phyloP scores from a whole-genome alignment of 2,113 vertebrate species.

The Ceyx cyanopectus region DNA sequence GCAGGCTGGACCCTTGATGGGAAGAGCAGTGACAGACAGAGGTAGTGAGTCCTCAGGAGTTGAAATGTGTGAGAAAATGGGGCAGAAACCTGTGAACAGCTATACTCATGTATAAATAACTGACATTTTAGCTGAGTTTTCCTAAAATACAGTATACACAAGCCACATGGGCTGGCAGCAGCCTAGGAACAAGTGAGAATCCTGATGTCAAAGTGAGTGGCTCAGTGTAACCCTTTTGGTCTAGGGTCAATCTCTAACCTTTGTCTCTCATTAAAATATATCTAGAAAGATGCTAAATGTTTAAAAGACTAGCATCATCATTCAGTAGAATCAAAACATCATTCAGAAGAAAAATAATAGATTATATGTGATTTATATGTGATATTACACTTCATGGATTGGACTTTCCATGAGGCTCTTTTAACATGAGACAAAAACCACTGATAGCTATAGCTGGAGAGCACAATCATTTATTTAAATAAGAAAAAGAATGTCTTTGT shows the following conservation, averaged over 20 bases:
- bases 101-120: background rate
- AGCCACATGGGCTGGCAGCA: background rate
- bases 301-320: background rate
- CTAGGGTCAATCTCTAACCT: conserved; percentile 53
- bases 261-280: conserved; percentile 46
- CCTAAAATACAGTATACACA: background rate
- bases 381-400: conserved; percentile 20
- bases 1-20: too few species aligned
- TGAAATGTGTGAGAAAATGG: background rate
- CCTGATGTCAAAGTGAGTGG: background rate
- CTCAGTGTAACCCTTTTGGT: conserved; percentile 31
- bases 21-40: background rate
- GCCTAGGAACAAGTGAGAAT: background rate
- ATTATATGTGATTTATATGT: background rate
- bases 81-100: background rate
- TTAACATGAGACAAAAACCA: conserved; percentile 8
- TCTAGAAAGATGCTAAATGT: conserved; percentile 27
- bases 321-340: conserved; percentile 29
- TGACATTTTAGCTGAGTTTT: background rate
- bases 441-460: conserved; percentile 8
- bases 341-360: conserved; percentile 43
- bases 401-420: conserved; percentile 35
- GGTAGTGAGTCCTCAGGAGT: background rate
- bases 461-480: background rate
- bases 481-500: conserved; percentile 42